Base-by-base conservation (phyloP, 2,888 invertebrate genomes). In the Ennomos fuscantarius region DNA sequence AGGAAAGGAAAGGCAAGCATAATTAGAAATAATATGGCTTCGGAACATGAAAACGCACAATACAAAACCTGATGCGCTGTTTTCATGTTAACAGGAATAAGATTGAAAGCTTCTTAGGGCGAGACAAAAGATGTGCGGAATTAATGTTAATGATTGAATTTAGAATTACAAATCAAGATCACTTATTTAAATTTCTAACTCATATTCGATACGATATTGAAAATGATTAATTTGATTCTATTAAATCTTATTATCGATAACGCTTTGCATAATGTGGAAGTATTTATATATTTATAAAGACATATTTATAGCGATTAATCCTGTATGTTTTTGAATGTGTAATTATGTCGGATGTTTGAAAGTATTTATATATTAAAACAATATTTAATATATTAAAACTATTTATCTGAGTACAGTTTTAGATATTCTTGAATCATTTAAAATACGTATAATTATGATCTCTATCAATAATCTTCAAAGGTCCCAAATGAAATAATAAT, bases 11-110 rank as follows among this genome's bases (percentile, higher is more conserved):
- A 76, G 73, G 75, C 75, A 78, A 70, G 74, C 76, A 78, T 86
- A 86, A 89, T 87, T 84, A 87, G 80, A 75, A 84, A 80, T 82
- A 83, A 86, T 83, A 86, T 75, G 84, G 84, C 81, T 86, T 85
- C 78, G 59, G 69, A 70, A 77, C 72, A 77, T 73, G 76, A 81
- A 81, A 80, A 79, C 76, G 70, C 66, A 80, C 78, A 80, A 80
- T 78, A 68, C 69, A 71, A 78, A 69, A 66, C 63, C 66, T 71
- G 63, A 65, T 61, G 60, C 60, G 66, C 68, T 69, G 61, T 72
- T 75, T 77, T 70, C 12, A 63, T 62, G 41, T 47, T 13, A 47
- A 37, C 31, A 44, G 62, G 60, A 68, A 72, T 69, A 65, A 63
- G 60, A 68, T 72, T 62, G 69, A 68, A 49, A 65, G 68, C 31